Evolutionary conservation across 2,113 vertebrate genomes (phyloP).

Genomic region (Carassius gibelio): DNA sequence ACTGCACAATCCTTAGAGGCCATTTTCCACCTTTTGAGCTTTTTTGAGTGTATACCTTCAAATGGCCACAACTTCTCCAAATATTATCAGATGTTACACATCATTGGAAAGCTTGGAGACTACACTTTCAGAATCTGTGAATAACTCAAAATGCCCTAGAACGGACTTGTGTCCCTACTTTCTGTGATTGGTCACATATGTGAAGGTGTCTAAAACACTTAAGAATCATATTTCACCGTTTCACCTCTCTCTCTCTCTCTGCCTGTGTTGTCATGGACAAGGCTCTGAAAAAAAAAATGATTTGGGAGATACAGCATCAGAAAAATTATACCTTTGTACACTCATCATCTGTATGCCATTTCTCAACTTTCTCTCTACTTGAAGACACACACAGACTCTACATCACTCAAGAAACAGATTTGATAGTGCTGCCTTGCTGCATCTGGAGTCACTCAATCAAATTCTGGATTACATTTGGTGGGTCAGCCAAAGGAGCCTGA

Average conservation of each 20-base stretch:
- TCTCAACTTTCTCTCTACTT: neutral
- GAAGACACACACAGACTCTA: neutral
- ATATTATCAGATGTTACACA: too few species aligned
- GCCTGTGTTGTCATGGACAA: neutral
- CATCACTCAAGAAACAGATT: neutral
- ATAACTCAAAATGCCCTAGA: too few species aligned
- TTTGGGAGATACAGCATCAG: neutral
- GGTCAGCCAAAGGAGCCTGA: neutral
- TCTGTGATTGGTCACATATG: too few species aligned
- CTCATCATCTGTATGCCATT: neutral
- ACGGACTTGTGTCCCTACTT: too few species aligned
- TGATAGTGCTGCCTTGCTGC: neutral
- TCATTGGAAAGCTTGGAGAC: too few species aligned
- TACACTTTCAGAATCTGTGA: too few species aligned
- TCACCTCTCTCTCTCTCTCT: neutral
- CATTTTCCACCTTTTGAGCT: too few species aligned
- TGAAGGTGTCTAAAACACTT: constrained; percentile 11
- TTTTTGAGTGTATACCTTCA: too few species aligned
- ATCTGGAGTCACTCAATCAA: constrained; percentile 15
- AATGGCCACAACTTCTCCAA: too few species aligned
- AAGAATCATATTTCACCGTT: neutral
- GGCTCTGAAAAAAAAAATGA: neutral
- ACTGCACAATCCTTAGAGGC: too few species aligned
- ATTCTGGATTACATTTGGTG: neutral
- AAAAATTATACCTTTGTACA: neutral